Evolutionary conservation across 2,113 vertebrate genomes (phyloP).

Genomic region (Penelope pileata): DNA sequence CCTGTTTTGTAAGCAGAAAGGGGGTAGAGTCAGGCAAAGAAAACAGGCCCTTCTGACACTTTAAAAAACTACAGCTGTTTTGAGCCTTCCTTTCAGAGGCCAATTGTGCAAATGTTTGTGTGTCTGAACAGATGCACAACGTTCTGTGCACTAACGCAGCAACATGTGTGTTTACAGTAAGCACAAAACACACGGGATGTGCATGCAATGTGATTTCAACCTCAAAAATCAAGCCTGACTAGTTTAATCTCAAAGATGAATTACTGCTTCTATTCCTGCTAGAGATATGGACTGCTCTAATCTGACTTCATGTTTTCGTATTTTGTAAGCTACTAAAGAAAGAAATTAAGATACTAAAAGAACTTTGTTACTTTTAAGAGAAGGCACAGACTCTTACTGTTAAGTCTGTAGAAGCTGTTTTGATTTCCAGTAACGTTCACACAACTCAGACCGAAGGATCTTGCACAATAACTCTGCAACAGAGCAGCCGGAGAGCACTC

Average conservation of each 20-base stretch:
- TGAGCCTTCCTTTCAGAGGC: not conserved
- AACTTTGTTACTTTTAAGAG: not conserved
- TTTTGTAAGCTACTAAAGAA: not conserved
- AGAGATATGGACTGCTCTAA: not conserved
- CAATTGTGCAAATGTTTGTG: not conserved
- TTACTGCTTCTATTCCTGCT: slow-evolving; percentile 14
- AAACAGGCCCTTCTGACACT: not conserved
- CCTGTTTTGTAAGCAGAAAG: slow-evolving; percentile 33
- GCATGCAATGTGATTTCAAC: not conserved
- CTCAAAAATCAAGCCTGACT: slow-evolving; percentile 45
- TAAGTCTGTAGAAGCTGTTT: not conserved
- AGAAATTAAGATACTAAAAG: not conserved
- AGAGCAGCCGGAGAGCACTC: not conserved
- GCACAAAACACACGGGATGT: not conserved
- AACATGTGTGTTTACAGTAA: not conserved
- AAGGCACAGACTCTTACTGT: not conserved
- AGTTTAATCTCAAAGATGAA: slow-evolving; percentile 47
- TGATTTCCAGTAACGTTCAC: slow-evolving; percentile 12
- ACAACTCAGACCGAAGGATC: not conserved
- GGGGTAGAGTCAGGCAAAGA: not conserved
- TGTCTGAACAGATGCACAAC: not conserved
- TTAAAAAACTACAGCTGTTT: not conserved
- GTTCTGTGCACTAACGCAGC: not conserved
- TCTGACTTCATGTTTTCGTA: not conserved
- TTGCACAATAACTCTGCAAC: slow-evolving; percentile 31